Conservation (phyloP, 2,797 vertebrate genomes). For the Cygnus olor region DNA sequence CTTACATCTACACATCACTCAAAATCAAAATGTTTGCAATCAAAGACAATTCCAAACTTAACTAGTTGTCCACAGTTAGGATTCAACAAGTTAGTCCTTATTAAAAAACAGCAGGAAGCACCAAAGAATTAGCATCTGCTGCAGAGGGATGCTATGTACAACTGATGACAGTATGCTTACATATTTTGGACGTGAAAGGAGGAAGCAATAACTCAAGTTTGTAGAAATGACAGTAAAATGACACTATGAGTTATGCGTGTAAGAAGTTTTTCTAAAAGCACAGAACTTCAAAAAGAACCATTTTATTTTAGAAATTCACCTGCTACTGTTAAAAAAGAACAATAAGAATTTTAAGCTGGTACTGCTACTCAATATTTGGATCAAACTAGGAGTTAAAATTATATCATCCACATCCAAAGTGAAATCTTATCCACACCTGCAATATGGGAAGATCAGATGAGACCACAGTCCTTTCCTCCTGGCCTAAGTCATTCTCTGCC, state of each 20-base stretch:
- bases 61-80: constrained; percentile 12
- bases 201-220: neutral
- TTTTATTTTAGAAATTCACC: neutral
- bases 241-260: neutral
- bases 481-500: neutral
- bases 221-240: neutral
- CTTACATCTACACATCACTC: neutral
- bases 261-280: neutral
- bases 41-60: constrained; percentile 23
- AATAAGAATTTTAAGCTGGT: neutral
- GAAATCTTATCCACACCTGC: neutral
- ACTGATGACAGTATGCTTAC: neutral
- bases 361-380: neutral
- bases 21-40: constrained; percentile 46
- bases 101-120: neutral
- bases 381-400: neutral
- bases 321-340: neutral
- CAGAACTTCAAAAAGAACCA: neutral
- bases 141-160: neutral
- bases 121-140: neutral
- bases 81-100: constrained; percentile 30
- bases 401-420: neutral
- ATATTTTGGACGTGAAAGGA: neutral
- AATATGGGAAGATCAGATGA: neutral
- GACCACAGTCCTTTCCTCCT: neutral